A percentile compares a stretch with the other conserved stretches of the same genome.
phyloP scores from a whole-genome alignment of 2,888 invertebrate genomes.

The Drosophila glabriapex region DNA sequence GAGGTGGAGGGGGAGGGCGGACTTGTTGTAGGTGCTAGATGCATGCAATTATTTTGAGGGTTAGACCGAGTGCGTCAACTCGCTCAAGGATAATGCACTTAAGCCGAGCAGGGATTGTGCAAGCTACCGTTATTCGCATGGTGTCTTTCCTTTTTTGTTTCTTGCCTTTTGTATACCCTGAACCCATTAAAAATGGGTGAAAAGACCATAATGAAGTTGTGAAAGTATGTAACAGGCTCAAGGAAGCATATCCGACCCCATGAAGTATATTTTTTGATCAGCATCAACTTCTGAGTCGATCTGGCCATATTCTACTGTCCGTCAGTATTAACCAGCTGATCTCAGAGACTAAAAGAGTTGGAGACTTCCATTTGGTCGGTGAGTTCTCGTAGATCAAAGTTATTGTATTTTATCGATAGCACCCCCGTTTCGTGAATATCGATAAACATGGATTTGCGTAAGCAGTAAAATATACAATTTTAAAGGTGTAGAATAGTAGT shows the following conservation, averaged over 20 bases:
- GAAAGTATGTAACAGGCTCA: background rate
- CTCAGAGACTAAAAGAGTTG: background rate
- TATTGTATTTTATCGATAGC: background rate
- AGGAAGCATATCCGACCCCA: background rate
- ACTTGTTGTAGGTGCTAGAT: slow-evolving; percentile 17
- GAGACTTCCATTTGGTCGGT: background rate
- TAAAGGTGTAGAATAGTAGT: background rate
- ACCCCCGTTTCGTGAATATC: background rate
- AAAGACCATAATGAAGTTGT: background rate
- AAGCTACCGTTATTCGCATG: slow-evolving; percentile 34
- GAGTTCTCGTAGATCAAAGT: background rate
- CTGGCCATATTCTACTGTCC: background rate
- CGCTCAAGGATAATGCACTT: slow-evolving; percentile 66
- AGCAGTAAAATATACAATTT: background rate
- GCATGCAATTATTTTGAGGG: slow-evolving; percentile 54
- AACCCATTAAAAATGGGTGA: background rate
- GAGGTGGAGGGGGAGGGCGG: background rate
- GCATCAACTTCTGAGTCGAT: background rate
- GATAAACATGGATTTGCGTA: background rate
- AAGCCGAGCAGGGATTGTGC: slow-evolving; percentile 32
- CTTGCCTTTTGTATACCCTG: background rate
- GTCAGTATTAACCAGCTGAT: background rate
- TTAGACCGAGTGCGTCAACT: slow-evolving; percentile 25
- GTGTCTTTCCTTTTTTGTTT: background rate
- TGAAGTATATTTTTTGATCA: background rate